Conservation (phyloP, 2,888 invertebrate species). For the Synanthedon myopaeformis region DNA sequence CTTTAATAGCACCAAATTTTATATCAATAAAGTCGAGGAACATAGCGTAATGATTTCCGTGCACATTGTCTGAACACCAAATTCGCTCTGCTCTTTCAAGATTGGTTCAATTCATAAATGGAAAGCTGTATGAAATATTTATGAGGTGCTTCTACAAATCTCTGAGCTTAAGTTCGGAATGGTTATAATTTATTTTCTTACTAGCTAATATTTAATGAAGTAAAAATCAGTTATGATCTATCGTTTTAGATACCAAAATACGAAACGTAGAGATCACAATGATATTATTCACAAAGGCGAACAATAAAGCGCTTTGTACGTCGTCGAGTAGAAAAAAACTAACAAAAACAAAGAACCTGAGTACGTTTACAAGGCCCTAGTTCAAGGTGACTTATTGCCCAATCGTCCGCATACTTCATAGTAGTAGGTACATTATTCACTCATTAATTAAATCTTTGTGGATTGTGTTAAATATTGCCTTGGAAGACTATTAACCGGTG, state of each 20-base stretch:
- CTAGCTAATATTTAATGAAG: not conserved
- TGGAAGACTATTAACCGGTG: not conserved
- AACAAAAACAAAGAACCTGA: not conserved
- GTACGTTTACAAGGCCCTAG: conserved; percentile 1
- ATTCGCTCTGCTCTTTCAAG: not conserved
- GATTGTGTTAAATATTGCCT: conserved; percentile 5
- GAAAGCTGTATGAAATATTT: not conserved
- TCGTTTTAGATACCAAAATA: not conserved
- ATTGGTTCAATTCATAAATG: not conserved
- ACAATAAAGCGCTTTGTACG: not conserved
- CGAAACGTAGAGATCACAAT: not conserved
- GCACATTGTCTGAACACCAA: not conserved
- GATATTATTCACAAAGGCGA: not conserved
- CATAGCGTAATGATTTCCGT: not conserved
- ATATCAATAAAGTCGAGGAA: no score
- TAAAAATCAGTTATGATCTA: not conserved
- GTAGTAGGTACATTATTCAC: conserved; percentile 2
- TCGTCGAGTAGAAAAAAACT: not conserved
- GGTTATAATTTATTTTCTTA: not conserved
- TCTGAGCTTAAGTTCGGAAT: not conserved
- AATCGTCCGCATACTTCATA: conserved; percentile 4
- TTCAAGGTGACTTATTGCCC: not conserved
- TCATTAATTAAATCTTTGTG: conserved; percentile 4
- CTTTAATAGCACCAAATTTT: no score
- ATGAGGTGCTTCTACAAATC: not conserved